phyloP scores from a whole-genome alignment of 2,797 vertebrate species.

The Tenualosa ilisha region DNA sequence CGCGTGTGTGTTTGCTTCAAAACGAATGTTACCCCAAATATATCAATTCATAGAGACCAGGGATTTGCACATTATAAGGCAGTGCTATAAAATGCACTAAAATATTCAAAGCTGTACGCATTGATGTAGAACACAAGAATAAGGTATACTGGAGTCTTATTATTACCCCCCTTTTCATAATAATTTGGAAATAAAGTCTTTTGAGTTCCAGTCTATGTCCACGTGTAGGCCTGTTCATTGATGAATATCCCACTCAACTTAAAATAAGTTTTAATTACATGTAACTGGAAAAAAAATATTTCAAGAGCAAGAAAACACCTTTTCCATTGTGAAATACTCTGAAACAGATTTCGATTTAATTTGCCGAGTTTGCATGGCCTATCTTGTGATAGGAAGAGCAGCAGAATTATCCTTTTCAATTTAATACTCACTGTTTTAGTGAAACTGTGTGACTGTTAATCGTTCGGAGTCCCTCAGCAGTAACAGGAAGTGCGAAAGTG shows the following conservation, averaged over 20 bases:
- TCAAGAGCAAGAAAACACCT: not conserved
- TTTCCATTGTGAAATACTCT: not conserved
- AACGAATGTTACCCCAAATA: not conserved
- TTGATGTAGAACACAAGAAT: not conserved
- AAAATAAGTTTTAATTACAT: not conserved
- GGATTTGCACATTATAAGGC: not conserved
- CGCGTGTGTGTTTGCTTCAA: not conserved
- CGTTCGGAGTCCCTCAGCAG: not conserved
- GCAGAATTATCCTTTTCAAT: not conserved
- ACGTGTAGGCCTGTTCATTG: too few relatives aligned
- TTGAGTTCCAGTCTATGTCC: not conserved
- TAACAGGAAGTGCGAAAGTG: not conserved
- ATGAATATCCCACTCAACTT: not conserved
- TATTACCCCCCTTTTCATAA: not conserved
- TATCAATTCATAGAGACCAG: not conserved
- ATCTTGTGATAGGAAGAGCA: not conserved
- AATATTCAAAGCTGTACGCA: not conserved
- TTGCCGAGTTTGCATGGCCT: not conserved
- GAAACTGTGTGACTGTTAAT: constrained; percentile 6
- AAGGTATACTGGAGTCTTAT: not conserved
- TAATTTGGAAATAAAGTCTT: not conserved
- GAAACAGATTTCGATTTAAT: constrained; percentile 3
- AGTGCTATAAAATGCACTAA: not conserved
- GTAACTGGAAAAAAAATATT: not conserved
- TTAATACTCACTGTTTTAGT: constrained; percentile 5